These are phyloP conservation scores for Marcusenius ussheri DNA, from an alignment of 2,113 vertebrate species.

Conservation along the genomic window DNA sequence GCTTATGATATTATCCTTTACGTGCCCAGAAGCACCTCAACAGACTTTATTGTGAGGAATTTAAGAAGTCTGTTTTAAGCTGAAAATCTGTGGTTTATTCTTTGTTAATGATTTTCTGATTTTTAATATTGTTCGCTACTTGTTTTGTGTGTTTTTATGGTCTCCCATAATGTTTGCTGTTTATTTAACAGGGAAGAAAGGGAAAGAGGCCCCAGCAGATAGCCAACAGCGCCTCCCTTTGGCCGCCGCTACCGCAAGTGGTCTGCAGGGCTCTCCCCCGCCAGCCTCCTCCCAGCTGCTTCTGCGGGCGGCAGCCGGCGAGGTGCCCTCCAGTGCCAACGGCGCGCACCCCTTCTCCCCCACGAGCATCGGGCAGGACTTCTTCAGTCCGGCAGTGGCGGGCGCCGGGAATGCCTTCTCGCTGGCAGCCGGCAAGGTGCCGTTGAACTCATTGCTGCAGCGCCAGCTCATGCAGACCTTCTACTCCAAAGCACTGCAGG, in stretches of 20 bases:
- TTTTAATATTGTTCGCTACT: neutral
- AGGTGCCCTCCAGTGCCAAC: slow-evolving; percentile 81
- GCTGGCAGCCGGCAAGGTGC: slow-evolving; percentile 77
- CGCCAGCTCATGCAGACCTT: slow-evolving; percentile 88
- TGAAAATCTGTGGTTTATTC: slow-evolving; percentile 36
- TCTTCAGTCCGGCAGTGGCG: slow-evolving; percentile 76
- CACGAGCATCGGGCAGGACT: slow-evolving; percentile 81
- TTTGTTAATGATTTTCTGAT: slow-evolving; percentile 36
- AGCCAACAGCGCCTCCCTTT: slow-evolving; percentile 62
- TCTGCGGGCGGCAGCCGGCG: slow-evolving; percentile 56
- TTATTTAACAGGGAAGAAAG: slow-evolving; percentile 78
- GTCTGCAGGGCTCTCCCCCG: slow-evolving; percentile 65
- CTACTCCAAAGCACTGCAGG: slow-evolving; percentile 88
- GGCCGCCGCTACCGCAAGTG: slow-evolving; percentile 22
- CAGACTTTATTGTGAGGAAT: slow-evolving; percentile 58
- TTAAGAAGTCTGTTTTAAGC: neutral
- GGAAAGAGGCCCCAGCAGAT: slow-evolving; percentile 76
- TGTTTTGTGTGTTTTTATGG: slow-evolving; percentile 43
- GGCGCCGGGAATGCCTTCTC: slow-evolving; percentile 68
- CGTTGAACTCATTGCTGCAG: slow-evolving; percentile 84
- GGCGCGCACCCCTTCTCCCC: slow-evolving; percentile 86
- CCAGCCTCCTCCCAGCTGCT: slow-evolving; percentile 72
- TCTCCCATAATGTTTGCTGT: slow-evolving; percentile 85
- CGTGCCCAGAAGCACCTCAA: slow-evolving; percentile 37
- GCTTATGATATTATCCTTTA: neutral